Percentiles rank a stretch among this genome's conserved stretches.
Evolutionary conservation across 2,113 vertebrate species (phyloP).

Genomic region (Pyrgilauda ruficollis): DNA sequence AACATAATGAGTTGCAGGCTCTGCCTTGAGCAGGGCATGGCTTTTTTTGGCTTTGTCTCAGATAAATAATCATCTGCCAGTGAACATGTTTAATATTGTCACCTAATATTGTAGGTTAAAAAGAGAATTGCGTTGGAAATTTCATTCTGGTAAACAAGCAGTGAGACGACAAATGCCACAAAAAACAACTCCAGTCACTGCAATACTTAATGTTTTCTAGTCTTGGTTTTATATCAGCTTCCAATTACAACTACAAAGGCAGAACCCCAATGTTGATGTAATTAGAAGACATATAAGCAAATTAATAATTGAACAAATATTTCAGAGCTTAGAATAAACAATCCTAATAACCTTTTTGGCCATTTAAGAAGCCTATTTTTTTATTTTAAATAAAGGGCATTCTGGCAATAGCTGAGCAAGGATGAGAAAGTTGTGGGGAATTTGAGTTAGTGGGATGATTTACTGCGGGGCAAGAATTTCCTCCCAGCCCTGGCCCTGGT

Average conservation of each 20-base stretch:
- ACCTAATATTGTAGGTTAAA: neutral
- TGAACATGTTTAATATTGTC: neutral
- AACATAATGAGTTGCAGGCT: neutral
- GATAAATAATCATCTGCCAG: neutral
- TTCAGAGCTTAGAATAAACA: neutral
- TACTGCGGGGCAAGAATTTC: neutral
- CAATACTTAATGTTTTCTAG: neutral
- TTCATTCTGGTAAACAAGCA: constrained; percentile 4
- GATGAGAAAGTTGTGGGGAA: neutral
- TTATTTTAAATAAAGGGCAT: neutral
- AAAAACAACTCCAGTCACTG: neutral
- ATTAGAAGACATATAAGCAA: neutral
- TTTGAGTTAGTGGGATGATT: neutral
- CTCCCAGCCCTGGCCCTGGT: neutral
- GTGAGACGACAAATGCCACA: neutral
- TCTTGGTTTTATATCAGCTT: neutral
- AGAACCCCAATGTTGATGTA: neutral
- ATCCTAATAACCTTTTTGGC: neutral
- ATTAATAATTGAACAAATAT: neutral
- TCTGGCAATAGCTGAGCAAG: neutral
- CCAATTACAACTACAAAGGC: neutral
- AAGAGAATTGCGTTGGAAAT: neutral
- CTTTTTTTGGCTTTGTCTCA: neutral
- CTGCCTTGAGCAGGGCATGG: neutral
- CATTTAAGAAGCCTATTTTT: neutral